Evolutionary conservation across 1,140 invertebrate genomes (phyloP).

Genomic region (Monochamus saltuarius): DNA sequence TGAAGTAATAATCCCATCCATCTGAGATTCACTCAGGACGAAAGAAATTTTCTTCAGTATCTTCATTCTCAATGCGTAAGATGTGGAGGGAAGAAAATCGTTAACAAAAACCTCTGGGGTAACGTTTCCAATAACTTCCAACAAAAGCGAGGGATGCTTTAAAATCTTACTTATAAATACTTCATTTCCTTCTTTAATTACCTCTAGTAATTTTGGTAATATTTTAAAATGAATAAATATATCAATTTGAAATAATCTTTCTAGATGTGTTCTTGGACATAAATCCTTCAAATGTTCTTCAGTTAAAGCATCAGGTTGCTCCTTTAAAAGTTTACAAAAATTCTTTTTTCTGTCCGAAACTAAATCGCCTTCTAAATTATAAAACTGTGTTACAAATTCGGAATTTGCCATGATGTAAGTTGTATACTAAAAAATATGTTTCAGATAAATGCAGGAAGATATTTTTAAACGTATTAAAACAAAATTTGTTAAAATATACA

Average conservation of each 20-base stretch:
- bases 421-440: too few relatives aligned
- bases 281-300: conserved; percentile 1
- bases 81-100: conserved; percentile 11
- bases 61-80: conserved; percentile 17
- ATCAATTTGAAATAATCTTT: conserved; percentile 18
- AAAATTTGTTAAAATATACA: too few relatives aligned
- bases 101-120: conserved; percentile 3
- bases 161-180: conserved; percentile 15
- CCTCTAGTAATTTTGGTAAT: not conserved
- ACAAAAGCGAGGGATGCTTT: conserved; percentile 18
- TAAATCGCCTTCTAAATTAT: conserved; percentile 5
- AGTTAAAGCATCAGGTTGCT: too few relatives aligned
- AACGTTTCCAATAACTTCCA: conserved; percentile 6
- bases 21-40: not conserved
- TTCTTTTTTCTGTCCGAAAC: conserved; percentile 10
- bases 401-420: not conserved
- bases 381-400: conserved; percentile 5
- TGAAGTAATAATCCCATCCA: conserved; percentile 2
- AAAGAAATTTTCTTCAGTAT: conserved; percentile 15
- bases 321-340: conserved; percentile 11
- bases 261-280: conserved; percentile 10
- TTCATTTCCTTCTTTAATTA: conserved; percentile 20
- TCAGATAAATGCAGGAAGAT: too few relatives aligned
- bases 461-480: too few relatives aligned
- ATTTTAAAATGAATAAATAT: conserved; percentile 12